These are phyloP conservation scores for Acanthurus lineatus DNA, from an alignment of 2,797 vertebrate species.

Conservation along the genomic window DNA sequence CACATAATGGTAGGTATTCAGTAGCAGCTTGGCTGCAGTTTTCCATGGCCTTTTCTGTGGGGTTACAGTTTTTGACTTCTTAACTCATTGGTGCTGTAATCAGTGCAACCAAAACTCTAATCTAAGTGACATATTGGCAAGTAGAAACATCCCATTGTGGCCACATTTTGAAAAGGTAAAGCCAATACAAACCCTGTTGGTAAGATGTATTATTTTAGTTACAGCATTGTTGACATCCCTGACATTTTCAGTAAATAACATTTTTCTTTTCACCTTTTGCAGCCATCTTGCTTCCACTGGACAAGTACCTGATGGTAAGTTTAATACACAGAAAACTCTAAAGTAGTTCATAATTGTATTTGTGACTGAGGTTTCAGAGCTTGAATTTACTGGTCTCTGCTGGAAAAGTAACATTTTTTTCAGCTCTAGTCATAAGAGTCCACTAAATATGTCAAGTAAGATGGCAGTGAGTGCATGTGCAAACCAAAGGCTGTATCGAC, in stretches of 20 bases:
- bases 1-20: background rate
- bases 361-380: no score
- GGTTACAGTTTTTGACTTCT: background rate
- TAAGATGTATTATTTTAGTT: background rate
- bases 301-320: conserved; percentile 90
- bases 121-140: conserved; percentile 10
- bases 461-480: background rate
- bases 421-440: background rate
- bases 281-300: conserved; percentile 87
- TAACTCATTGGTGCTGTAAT: background rate
- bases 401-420: conserved; percentile 7
- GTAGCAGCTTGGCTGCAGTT: conserved; percentile 6
- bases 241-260: conserved; percentile 34
- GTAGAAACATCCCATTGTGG: background rate
- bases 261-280: conserved; percentile 58
- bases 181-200: conserved; percentile 4
- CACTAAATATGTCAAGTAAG: background rate
- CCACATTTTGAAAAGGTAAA: background rate
- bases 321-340: background rate
- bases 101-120: background rate
- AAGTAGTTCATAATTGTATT: background rate
- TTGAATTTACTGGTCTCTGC: background rate
- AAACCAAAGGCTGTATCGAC: background rate
- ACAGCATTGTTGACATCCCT: conserved; percentile 5
- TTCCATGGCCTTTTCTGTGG: background rate